Evolutionary conservation across 1,140 invertebrate species (phyloP), one percentile per base, ranked within the genome.

Genomic region (Oncopodura yosiiana): DNA sequence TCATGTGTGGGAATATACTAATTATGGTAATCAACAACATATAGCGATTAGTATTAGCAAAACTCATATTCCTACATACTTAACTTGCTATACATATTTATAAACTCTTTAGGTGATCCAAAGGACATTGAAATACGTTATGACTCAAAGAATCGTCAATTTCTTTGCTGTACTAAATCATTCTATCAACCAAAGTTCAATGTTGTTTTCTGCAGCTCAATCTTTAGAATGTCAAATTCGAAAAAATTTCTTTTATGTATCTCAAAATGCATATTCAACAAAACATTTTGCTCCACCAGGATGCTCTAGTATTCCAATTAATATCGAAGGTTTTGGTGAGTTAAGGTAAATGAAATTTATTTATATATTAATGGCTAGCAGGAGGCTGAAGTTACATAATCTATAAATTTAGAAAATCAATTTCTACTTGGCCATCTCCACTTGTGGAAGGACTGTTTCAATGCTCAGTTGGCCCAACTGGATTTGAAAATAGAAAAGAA

Each of bases 251-350:
- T 39, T 37, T 18, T 23, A 49, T 18, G 29, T 46, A 4, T 23
- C 53, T n/a, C 53, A 55, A 23, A 55, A 55, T 42, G 53, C 53
- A 14, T 55, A 55, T 30, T 41, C 53, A 30, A 55, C 53, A 8
- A 55, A 55, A 36, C 53, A 55, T 36, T 55, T 55, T 41, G 53
- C 53, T 24, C 53, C 53, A 14, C 34, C 30, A 42, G 53, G 53
- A 11, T 55, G 53, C 24, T n/a, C 53, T 19, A 55, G 53, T 18
- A 49, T 55, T 49, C 53, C 53, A 11, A 45, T 55, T 8, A 55
- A 55, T 32, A 55, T 55, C 26, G 53, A 55, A 14, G 53, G 53
- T 12, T 54, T 27, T 39, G 52, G 52, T 2, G 52, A 54, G 24
- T 16, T 54, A 16, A 23, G 52, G 52, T 54, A 49, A 4, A 26